Base-by-base conservation (phyloP, 2,113 vertebrate species). In the Epinephelus moara region DNA sequence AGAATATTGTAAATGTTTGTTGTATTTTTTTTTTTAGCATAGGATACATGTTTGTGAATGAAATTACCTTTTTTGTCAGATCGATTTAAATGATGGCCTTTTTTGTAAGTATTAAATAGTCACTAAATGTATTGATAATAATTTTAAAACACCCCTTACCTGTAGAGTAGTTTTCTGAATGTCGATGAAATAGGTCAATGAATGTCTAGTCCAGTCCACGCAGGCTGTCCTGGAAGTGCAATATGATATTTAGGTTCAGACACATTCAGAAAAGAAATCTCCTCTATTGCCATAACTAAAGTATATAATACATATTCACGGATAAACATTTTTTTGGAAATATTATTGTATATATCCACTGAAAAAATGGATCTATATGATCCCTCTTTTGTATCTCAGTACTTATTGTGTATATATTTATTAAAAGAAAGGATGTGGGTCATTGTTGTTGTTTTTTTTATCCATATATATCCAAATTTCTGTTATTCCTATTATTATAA, bases 391-490 rank as follows among this genome's bases (percentile, higher is more conserved):
- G 64, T 95, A 95, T 91, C 78, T 90, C 87, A 94, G 90, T 94
- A 95, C 93, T 95, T 93, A 87, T 81, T 94, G 91, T 95, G 93
- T 95, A 94, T 93, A 94, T 96, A 96, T 96, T 95, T 96, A 96
- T 95, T 94, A 90, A 89, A 80, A 91, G 69, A 87, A 86, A 70
- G 93, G 94, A 94, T 91, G 85, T 93, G 94, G 95, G 93, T 91
- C 50, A 80, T 77, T 88, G 45, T 69, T 86, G 78, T 30, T 63
- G 17, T 69, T 59, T 49, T 62, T 56, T 66, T 93, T 86, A 0
- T 1, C 73, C 69, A 86, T 86, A 91, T 79, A 88, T 93, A 93
- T 85, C 33, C 47, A 91, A 85, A 92, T 89, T 82, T 93, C 78
- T 93, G 78, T 90, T 85, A 87, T 84, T 86, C 81, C 70, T 93